Conservation (phyloP, 64 coral and sea anemone genomes). For the Stichodactyla mertensii region DNA sequence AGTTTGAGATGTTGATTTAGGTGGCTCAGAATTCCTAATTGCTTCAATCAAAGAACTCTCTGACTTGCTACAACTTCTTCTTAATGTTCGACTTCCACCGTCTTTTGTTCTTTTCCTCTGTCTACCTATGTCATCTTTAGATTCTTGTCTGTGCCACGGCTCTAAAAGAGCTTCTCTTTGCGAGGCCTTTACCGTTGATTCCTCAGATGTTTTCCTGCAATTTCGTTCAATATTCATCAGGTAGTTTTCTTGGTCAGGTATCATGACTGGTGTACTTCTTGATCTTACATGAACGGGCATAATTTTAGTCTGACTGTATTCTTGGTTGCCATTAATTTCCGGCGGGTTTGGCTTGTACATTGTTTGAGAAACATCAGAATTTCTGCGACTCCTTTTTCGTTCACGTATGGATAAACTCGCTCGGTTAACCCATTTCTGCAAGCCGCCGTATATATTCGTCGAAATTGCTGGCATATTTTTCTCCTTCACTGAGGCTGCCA, state of each 20-base stretch:
- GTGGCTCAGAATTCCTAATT: not conserved
- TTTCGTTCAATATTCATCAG: not conserved
- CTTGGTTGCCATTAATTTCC: not conserved
- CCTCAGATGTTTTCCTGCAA: not conserved
- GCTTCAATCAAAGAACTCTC: not conserved
- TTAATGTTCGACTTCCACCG: not conserved
- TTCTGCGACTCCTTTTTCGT: not conserved
- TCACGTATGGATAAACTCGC: not conserved
- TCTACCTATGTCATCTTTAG: not conserved
- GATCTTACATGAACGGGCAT: not conserved
- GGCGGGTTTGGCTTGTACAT: not conserved
- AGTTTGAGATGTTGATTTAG: not conserved
- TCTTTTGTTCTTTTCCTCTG: not conserved
- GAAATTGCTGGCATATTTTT: conserved; percentile 25
- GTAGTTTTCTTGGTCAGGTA: not conserved
- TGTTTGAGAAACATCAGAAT: conserved; percentile 3
- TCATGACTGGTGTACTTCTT: not conserved
- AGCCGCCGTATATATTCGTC: conserved; percentile 1
- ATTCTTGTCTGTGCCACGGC: not conserved
- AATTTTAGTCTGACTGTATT: not conserved
- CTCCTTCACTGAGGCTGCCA: conserved; percentile 22
- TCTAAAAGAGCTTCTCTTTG: not conserved
- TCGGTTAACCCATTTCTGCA: conserved; percentile 20
- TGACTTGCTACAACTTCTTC: conserved; percentile 7
- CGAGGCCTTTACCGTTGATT: not conserved